Conservation (phyloP, 2,888 invertebrate genomes). For the Callyntrura sp. region DNA sequence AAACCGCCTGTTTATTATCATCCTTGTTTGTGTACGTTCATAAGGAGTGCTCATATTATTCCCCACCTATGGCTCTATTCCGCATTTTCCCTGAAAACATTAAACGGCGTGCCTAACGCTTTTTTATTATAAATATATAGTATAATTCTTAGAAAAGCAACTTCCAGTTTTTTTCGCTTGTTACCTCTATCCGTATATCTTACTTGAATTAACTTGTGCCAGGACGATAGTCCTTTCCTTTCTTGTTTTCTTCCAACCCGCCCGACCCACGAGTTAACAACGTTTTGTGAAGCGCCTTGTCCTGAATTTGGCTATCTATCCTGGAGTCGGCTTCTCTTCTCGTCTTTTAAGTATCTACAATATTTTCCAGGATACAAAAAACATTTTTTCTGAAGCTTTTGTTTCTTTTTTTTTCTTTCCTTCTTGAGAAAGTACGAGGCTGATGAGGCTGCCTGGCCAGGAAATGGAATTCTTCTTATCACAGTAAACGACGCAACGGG, state of each 20-base stretch:
- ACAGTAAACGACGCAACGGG: background rate
- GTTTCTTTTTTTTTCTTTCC: background rate
- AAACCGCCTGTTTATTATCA: slow-evolving; percentile 23
- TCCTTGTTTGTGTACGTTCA: background rate
- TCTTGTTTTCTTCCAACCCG: background rate
- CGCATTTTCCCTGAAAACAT: background rate
- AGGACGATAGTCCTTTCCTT: background rate
- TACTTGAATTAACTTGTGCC: background rate
- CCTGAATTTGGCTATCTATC: too few species aligned
- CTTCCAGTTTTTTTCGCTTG: slow-evolving; percentile 16
- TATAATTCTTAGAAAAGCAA: background rate
- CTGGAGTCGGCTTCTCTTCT: background rate
- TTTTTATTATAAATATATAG: background rate
- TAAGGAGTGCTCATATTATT: too few species aligned
- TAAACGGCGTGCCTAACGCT: background rate
- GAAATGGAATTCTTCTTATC: background rate
- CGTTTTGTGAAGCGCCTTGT: too few species aligned
- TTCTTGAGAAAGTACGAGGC: background rate
- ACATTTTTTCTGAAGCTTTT: background rate
- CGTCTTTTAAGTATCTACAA: background rate
- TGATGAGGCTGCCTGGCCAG: background rate
- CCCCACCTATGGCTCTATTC: background rate
- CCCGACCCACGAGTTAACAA: background rate
- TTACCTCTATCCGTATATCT: background rate
- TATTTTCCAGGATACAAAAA: background rate